These are phyloP conservation scores for Pardalotus punctatus DNA, from an alignment of 2,113 vertebrate species.

Conservation along the genomic window DNA sequence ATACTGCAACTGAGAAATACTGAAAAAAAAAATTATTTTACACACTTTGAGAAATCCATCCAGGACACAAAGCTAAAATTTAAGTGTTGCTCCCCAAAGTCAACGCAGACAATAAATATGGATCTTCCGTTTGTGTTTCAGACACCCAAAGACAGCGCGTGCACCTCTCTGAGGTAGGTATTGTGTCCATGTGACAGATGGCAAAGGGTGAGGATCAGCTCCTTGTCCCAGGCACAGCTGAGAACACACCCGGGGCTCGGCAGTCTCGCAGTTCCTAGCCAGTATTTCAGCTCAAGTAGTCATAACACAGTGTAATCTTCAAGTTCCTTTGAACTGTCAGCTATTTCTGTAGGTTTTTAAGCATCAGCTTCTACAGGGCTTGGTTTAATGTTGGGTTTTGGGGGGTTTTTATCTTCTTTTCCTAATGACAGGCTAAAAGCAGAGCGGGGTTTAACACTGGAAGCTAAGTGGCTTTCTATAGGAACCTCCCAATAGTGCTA, in stretches of 20 bases:
- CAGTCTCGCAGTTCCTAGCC: neutral
- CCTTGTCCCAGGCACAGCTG: neutral
- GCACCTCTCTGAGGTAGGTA: slow-evolving; percentile 49
- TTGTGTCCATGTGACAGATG: neutral
- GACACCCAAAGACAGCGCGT: neutral
- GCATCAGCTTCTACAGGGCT: neutral
- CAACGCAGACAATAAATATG: slow-evolving; percentile 29
- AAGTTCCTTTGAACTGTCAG: neutral
- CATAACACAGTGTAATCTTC: slow-evolving; percentile 4
- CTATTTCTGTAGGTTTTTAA: neutral
- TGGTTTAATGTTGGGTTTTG: neutral
- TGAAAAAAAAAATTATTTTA: neutral
- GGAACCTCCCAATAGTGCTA: neutral
- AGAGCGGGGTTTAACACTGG: neutral
- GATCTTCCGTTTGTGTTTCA: neutral
- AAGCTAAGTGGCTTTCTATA: neutral
- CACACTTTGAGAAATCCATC: neutral
- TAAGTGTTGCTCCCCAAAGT: slow-evolving; percentile 16
- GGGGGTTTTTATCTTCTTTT: neutral
- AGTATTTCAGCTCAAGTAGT: neutral
- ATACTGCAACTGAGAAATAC: neutral
- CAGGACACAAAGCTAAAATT: neutral
- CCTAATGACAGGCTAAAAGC: neutral
- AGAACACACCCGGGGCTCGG: neutral
- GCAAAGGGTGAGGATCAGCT: neutral